phyloP scores from a whole-genome alignment of 2,113 vertebrate genomes.

The Corythornis madagascariensis region DNA sequence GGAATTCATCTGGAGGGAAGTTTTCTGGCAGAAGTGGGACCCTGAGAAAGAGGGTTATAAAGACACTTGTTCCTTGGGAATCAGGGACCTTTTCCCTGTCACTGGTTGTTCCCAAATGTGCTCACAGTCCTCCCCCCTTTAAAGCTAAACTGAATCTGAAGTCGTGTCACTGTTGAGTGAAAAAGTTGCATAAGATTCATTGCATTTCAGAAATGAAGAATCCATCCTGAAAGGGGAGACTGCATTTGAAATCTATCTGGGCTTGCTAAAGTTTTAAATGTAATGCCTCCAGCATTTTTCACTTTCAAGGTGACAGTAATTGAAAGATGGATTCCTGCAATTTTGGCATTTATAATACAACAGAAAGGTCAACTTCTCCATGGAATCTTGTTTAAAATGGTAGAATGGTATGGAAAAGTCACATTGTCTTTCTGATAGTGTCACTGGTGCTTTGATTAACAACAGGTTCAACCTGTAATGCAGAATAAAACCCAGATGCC shows the following conservation, averaged over 20 bases:
- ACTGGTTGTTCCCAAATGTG: neutral
- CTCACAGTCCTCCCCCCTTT: neutral
- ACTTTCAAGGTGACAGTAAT: slow-evolving; percentile 63
- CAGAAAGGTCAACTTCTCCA: slow-evolving; percentile 66
- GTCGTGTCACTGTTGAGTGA: neutral
- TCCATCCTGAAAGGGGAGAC: neutral
- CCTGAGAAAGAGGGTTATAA: neutral
- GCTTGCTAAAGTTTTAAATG: slow-evolving; percentile 43
- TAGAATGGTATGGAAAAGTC: slow-evolving; percentile 41
- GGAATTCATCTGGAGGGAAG: neutral
- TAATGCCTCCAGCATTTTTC: slow-evolving; percentile 33
- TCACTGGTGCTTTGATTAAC: slow-evolving; percentile 52
- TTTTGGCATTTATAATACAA: slow-evolving; percentile 68
- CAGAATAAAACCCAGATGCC: neutral
- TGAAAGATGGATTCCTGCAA: slow-evolving; percentile 48
- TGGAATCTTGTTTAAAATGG: slow-evolving; percentile 11
- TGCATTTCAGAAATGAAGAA: neutral
- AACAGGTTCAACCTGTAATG: slow-evolving; percentile 14
- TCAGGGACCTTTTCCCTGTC: neutral
- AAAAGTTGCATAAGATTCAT: neutral
- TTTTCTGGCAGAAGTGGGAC: neutral
- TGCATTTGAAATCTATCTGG: slow-evolving; percentile 33
- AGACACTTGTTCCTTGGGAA: neutral
- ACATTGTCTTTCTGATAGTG: slow-evolving; percentile 28
- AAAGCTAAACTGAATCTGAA: neutral